phyloP scores from a whole-genome alignment of 2,888 invertebrate species.

The Drosophila ezoana region DNA sequence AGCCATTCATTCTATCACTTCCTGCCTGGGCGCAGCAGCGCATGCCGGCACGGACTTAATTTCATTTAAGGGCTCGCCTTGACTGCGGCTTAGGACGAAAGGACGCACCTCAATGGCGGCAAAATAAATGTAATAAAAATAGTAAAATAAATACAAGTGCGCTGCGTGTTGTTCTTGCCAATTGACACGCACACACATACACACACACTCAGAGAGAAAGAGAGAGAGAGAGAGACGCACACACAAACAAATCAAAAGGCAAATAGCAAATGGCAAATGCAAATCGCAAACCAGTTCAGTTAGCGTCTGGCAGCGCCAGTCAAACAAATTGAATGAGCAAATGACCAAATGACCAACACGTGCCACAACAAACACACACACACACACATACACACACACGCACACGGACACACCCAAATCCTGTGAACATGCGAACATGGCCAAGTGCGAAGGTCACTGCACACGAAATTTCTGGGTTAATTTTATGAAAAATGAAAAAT shows the following conservation, averaged over 20 bases:
- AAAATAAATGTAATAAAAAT: constrained; percentile 34
- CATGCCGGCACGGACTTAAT: constrained; percentile 80
- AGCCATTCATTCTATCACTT: constrained; percentile 80
- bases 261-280: constrained; percentile 16
- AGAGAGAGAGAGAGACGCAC: no score
- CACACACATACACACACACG: constrained; percentile 6
- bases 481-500: constrained; percentile 83
- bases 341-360: constrained; percentile 63
- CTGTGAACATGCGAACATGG: constrained; percentile 53
- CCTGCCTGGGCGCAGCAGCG: constrained; percentile 69
- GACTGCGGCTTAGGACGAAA: constrained; percentile 35
- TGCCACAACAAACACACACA: constrained; percentile 40
- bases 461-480: constrained; percentile 78
- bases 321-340: constrained; percentile 31
- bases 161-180: background rate
- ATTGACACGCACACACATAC: constrained; percentile 7
- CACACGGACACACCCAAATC: constrained; percentile 26
- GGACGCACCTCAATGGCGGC: constrained; percentile 34
- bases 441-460: constrained; percentile 79
- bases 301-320: constrained; percentile 22
- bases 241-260: constrained; percentile 25
- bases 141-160: constrained; percentile 9
- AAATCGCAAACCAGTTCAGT: constrained; percentile 48
- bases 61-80: constrained; percentile 71
- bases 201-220: background rate